These are phyloP conservation scores for Ephydatia muelleri DNA, from an alignment of 37 sponge, comb jelly and placozoan genomes.

Conservation along the genomic window DNA sequence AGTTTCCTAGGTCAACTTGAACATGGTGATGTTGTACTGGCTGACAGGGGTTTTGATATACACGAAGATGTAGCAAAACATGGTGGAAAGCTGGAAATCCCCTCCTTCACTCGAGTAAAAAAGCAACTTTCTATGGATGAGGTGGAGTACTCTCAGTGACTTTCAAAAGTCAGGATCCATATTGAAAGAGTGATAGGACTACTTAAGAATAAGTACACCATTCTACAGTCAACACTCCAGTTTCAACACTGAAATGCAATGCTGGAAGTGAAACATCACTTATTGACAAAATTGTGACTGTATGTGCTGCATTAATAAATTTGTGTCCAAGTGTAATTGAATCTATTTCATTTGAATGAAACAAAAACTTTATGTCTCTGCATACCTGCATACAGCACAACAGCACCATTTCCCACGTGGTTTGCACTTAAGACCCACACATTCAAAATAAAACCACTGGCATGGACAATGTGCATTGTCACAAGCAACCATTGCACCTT, in stretches of 20 bases:
- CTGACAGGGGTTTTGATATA: conserved; percentile 45
- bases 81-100: too few species aligned
- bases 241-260: conserved; percentile 3
- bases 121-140: conserved; percentile 33
- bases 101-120: conserved; percentile 33
- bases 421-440: neutral
- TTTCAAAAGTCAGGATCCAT: too few species aligned
- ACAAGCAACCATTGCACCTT: too few species aligned
- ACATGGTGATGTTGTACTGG: too few species aligned
- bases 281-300: conserved; percentile 5
- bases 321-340: too few species aligned
- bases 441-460: conserved; percentile 31
- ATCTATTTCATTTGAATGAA: neutral
- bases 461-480: conserved; percentile 21
- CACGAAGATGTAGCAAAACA: conserved; percentile 27
- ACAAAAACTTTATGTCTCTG: neutral
- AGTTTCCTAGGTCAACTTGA: too few species aligned
- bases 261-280: too few species aligned
- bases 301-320: too few species aligned
- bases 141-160: conserved; percentile 35
- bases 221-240: conserved; percentile 11
- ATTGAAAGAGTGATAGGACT: too few species aligned
- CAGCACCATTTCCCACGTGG: neutral
- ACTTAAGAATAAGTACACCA: conserved; percentile 39
- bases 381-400: conserved; percentile 15